Conservation (phyloP, 2,113 vertebrate species). For the Hydrolagus affinis region DNA sequence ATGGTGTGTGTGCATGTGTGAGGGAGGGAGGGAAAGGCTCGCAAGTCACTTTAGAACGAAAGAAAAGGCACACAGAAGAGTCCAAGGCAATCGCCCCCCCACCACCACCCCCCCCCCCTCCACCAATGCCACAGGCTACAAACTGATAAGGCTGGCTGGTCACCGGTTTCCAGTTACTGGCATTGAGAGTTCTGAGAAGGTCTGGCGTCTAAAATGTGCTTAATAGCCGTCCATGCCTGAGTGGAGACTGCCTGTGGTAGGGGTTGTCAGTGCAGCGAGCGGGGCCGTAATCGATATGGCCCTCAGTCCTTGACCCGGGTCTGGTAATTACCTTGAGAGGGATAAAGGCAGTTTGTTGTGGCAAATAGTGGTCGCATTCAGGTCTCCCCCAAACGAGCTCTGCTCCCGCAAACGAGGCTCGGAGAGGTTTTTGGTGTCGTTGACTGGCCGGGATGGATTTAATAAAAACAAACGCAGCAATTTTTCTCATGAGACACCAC, state of each 20-base stretch:
- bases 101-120: no score
- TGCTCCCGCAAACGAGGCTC: constrained; percentile 44
- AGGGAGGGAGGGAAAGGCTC: not conserved
- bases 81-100: constrained; percentile 49
- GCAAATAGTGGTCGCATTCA: constrained; percentile 58
- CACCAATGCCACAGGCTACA: constrained; percentile 54
- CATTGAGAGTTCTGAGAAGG: constrained; percentile 47
- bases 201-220: constrained; percentile 54
- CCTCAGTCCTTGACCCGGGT: constrained; percentile 59
- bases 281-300: constrained; percentile 63
- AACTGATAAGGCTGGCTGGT: constrained; percentile 54
- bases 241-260: constrained; percentile 48
- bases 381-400: constrained; percentile 38
- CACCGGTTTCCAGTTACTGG: constrained; percentile 53
- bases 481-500: constrained; percentile 43
- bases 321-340: constrained; percentile 69
- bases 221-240: constrained; percentile 50
- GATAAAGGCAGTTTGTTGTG: constrained; percentile 70
- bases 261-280: constrained; percentile 45
- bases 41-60: constrained; percentile 4
- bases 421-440: constrained; percentile 45
- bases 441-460: constrained; percentile 43
- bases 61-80: not conserved
- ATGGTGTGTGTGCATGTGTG: no score
- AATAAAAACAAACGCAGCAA: constrained; percentile 40